Percentiles rank a stretch among this genome's conserved stretches.
Evolutionary conservation across 1,140 invertebrate species (phyloP).

Genomic region (Drosophila triauraria): DNA sequence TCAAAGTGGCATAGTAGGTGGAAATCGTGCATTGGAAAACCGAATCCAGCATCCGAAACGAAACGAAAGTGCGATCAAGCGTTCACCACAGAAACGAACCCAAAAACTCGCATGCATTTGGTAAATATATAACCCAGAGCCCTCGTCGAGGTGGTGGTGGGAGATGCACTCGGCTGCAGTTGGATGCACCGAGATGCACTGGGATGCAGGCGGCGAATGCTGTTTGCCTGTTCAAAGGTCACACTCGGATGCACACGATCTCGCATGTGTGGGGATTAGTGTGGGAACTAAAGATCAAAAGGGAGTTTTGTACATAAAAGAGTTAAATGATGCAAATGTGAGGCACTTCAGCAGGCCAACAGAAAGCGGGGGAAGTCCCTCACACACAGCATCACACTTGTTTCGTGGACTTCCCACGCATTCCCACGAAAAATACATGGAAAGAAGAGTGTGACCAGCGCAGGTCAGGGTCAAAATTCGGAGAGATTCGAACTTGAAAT

Average conservation of each 20-base stretch:
- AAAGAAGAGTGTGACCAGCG: background rate
- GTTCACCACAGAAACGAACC: conserved; percentile 20
- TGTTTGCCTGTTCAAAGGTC: conserved; percentile 59
- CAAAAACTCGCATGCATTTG: conserved; percentile 36
- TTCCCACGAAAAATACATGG: conserved; percentile 27
- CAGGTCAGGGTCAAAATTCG: background rate
- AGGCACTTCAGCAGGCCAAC: conserved; percentile 49
- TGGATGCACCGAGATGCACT: conserved; percentile 11
- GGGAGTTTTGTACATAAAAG: conserved; percentile 11
- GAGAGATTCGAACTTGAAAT: background rate
- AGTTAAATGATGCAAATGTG: conserved; percentile 51
- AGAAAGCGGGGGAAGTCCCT: background rate
- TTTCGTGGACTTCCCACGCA: conserved; percentile 4
- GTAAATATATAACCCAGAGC: conserved; percentile 26
- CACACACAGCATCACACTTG: background rate
- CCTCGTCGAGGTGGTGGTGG: conserved; percentile 6
- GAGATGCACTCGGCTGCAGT: conserved; percentile 25
- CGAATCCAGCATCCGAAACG: conserved; percentile 36
- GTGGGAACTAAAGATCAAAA: conserved; percentile 21
- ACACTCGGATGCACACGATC: conserved; percentile 62
- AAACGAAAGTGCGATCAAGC: conserved; percentile 19
- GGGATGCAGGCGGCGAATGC: conserved; percentile 28
- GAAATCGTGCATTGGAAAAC: conserved; percentile 20
- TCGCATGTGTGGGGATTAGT: conserved; percentile 19
- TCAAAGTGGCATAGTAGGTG: conserved; percentile 34